Conservation (phyloP, 2,113 vertebrate species). For the Alouatta palliata region DNA sequence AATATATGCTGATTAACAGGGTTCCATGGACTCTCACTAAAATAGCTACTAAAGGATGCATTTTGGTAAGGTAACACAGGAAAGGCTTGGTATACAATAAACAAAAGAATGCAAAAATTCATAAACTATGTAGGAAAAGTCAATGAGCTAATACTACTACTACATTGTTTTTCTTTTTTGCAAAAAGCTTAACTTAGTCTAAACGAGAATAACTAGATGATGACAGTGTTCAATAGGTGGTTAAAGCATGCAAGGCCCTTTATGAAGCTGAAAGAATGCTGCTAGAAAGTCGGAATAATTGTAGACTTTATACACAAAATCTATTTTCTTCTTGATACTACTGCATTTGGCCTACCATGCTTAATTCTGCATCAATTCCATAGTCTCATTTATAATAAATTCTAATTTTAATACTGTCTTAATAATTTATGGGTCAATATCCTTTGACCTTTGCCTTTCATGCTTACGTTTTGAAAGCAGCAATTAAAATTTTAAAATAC, state of each 20-base stretch:
- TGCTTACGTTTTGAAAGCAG: not conserved
- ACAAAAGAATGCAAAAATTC: not conserved
- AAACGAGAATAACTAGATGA: not conserved
- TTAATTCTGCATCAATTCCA: not conserved
- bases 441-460: not conserved
- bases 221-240: not conserved
- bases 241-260: not conserved
- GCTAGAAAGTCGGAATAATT: not conserved
- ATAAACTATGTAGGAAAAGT: not conserved
- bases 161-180: not conserved
- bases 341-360: not conserved
- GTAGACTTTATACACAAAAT: not conserved
- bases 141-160: not conserved
- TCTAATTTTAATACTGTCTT: not conserved
- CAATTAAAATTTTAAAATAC: not conserved
- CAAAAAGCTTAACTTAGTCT: slow-evolving; percentile 17
- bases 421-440: not conserved
- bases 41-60: not conserved
- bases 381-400: slow-evolving; percentile 15
- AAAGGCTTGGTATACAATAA: not conserved
- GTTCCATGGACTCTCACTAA: not conserved
- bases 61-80: not conserved
- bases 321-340: not conserved
- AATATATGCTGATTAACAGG: not conserved
- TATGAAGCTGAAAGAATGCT: not conserved